Percentiles rank a stretch among this genome's conserved stretches.
These are phyloP conservation scores for Tragulus kanchil DNA, from an alignment of 2,113 vertebrate species.

Conservation along the genomic window DNA sequence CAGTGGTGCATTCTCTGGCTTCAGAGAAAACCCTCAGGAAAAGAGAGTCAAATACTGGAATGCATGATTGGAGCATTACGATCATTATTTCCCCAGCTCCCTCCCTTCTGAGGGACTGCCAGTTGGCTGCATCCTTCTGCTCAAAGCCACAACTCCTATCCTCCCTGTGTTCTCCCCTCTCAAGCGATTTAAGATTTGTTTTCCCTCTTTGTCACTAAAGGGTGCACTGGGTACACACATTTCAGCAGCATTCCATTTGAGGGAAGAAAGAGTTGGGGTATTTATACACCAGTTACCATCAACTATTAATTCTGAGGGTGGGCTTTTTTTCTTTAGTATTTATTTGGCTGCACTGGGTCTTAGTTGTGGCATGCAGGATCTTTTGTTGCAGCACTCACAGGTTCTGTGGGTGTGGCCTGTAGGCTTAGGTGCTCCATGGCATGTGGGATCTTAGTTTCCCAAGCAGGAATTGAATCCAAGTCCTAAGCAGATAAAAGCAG, in stretches of 20 bases:
- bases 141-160: neutral
- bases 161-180: neutral
- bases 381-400: no score
- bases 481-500: no score
- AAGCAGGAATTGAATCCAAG: no score
- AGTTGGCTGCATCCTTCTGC: neutral
- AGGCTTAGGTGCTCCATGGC: no score
- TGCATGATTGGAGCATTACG: neutral
- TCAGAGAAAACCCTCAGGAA: neutral
- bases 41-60: neutral
- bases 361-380: no score
- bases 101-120: neutral
- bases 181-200: neutral
- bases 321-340: no score
- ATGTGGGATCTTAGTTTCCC: no score
- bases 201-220: neutral
- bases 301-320: neutral
- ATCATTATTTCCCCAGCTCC: neutral
- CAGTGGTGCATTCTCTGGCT: neutral
- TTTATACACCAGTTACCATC: neutral
- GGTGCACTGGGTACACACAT: neutral
- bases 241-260: neutral
- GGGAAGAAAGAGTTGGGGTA: neutral
- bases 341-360: no score
- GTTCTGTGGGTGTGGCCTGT: no score